phyloP scores from a whole-genome alignment of 2,888 invertebrate species.

The Parnassius smintheus region DNA sequence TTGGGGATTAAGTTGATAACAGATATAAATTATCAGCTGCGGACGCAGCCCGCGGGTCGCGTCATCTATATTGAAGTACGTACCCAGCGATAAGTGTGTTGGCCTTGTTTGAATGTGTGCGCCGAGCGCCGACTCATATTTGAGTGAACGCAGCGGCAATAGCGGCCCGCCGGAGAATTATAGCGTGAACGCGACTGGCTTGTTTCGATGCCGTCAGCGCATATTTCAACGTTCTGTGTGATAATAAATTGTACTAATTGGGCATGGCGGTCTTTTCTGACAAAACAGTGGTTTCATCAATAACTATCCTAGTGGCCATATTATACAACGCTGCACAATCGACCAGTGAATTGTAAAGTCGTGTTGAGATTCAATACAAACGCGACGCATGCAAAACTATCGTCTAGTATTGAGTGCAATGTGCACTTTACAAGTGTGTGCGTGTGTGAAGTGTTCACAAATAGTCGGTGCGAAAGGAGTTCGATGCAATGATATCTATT shows the following conservation, averaged over 20 bases:
- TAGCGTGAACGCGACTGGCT: conserved; percentile 73
- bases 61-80: conserved; percentile 52
- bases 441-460: conserved; percentile 74
- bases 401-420: conserved; percentile 61
- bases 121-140: conserved; percentile 58
- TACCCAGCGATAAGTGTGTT: conserved; percentile 51
- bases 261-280: conserved; percentile 69
- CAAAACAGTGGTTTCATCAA: conserved; percentile 70
- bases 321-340: conserved; percentile 57
- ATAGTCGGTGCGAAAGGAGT: conserved; percentile 70
- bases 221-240: conserved; percentile 66
- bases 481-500: conserved; percentile 67
- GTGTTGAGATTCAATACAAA: conserved; percentile 51
- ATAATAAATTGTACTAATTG: conserved; percentile 79
- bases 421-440: conserved; percentile 60
- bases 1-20: conserved; percentile 44
- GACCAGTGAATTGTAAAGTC: conserved; percentile 56
- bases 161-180: conserved; percentile 66
- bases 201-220: conserved; percentile 74
- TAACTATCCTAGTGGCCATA: conserved; percentile 57
- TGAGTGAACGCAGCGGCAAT: conserved; percentile 70
- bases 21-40: conserved; percentile 47
- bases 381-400: conserved; percentile 58
- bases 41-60: conserved; percentile 37
- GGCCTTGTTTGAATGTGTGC: conserved; percentile 43